Conservation (phyloP, 2,888 invertebrate species). For the Frankliniella intonsa region DNA sequence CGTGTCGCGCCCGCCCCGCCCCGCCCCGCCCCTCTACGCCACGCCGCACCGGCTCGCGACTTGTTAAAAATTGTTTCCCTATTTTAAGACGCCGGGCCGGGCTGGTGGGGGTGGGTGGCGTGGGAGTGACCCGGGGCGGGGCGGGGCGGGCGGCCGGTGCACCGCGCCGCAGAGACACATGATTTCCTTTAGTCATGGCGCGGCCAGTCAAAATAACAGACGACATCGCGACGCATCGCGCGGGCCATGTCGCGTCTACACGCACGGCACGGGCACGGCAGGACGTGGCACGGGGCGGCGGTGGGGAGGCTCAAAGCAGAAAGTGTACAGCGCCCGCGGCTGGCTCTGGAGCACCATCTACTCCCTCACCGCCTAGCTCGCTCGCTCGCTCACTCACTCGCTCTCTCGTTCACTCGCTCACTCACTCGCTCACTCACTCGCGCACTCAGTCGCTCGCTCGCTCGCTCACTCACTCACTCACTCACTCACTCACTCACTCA, state of each 20-base stretch:
- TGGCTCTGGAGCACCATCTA: too few relatives aligned
- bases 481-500: too few relatives aligned
- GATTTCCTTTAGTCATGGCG: slow-evolving; percentile 18
- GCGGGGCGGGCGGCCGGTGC: neutral
- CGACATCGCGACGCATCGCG: neutral
- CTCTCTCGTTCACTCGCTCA: too few relatives aligned
- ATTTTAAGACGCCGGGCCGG: slow-evolving; percentile 5
- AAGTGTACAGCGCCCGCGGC: too few relatives aligned
- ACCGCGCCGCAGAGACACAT: slow-evolving; percentile 3
- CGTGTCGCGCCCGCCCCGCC: neutral
- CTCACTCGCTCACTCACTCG: too few relatives aligned
- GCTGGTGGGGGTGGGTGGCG: neutral
- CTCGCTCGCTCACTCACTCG: too few relatives aligned
- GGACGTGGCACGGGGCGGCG: too few relatives aligned
- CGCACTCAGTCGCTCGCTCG: too few relatives aligned
- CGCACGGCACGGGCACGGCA: too few relatives aligned
- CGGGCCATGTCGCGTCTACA: neutral
- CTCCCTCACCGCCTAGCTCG: too few relatives aligned
- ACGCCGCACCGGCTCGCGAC: neutral
- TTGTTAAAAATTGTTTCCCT: slow-evolving; percentile 25
- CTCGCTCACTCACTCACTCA: too few relatives aligned
- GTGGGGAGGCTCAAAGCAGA: too few relatives aligned
- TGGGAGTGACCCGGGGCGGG: neutral
- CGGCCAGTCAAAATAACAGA: slow-evolving; percentile 5
- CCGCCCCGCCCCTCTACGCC: neutral